Evolutionary conservation across 2,113 vertebrate genomes (phyloP), one percentile per base, ranked within the genome.

Genomic region (Clinocottus analis): DNA sequence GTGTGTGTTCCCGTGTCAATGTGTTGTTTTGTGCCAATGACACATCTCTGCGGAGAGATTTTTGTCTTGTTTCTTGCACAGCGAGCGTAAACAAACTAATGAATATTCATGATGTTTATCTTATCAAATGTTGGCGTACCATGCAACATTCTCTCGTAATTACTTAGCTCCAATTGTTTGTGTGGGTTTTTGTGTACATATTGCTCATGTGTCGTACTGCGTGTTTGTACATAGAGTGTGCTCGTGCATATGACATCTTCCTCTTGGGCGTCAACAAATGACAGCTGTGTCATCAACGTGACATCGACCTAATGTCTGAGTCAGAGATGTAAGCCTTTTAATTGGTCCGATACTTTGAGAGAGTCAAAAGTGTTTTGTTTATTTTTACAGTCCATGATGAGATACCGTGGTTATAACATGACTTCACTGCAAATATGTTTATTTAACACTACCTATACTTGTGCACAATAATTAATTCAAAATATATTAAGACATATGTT

Each of bases 31-130:
- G n/a, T n/a, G n/a, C n/a, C n/a, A n/a, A n/a, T n/a, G 72, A 79
- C 71, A 41, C 60, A 72, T 77, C 72, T 81, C 69, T 1, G 43
- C 31, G n/a, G 80, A 77, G 47, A 13, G 0, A 7, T 71, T 85
- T 87, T 75, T 71, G 51, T 77, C 79, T 79, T 25, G 53, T 87
- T 67, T 87, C 43, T 86, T 84, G 78, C 66, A 21, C 67, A 16
- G 43, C 37, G 60, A 87, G 64, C 77, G 73, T 80, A 79, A 87
- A 89, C 82, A 79, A 82, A 82, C 55, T 19, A 37, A 88, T 87
- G 78, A 92, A 88, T 90, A 91, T 92, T 87, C 75, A 90, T 71
- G 58, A 77, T 71, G 74, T 85, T 84, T 84, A 55, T 58, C 80
- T 83, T 76, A 77, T 83, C 43, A 7, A 86, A 67, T 75, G 70